Percentiles rank a stretch among this genome's conserved stretches.
Evolutionary conservation across 2,888 invertebrate genomes (phyloP).

Genomic region (Aphodius granarius): DNA sequence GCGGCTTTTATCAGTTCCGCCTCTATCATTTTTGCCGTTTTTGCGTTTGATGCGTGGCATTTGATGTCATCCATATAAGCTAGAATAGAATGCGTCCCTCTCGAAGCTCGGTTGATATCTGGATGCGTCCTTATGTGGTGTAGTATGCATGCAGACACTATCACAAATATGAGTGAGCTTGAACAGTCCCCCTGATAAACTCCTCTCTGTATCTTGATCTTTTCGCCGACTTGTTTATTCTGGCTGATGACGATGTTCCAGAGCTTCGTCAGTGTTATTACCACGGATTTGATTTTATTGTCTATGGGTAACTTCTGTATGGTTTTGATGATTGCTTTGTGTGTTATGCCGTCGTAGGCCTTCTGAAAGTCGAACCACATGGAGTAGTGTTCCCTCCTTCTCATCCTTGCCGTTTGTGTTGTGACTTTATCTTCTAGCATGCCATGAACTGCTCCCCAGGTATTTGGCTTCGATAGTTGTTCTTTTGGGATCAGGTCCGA

Average conservation of each 20-base stretch:
- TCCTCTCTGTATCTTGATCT: neutral
- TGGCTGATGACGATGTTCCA: neutral
- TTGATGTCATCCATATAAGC: slow-evolving; percentile 34
- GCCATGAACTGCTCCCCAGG: slow-evolving; percentile 17
- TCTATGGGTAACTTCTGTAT: slow-evolving; percentile 15
- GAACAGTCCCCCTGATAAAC: slow-evolving; percentile 1
- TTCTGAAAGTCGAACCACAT: slow-evolving; percentile 22
- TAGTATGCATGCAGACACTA: neutral
- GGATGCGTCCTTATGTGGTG: neutral
- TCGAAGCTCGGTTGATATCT: neutral
- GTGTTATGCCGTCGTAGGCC: slow-evolving; percentile 16
- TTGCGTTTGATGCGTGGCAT: neutral
- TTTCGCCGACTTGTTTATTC: neutral
- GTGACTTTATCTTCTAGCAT: slow-evolving; percentile 14
- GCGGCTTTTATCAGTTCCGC: neutral
- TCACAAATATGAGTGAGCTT: neutral
- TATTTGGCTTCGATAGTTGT: slow-evolving; percentile 9
- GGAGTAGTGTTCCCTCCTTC: slow-evolving; percentile 3
- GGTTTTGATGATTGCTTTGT: neutral
- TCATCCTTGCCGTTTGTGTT: slow-evolving; percentile 2
- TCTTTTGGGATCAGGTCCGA: slow-evolving; percentile 4
- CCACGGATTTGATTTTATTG: neutral
- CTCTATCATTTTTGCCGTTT: neutral
- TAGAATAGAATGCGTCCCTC: slow-evolving; percentile 7
- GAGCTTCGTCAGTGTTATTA: neutral